Conservation (phyloP, 2,113 vertebrate species). For the Rhinolophus sinicus region DNA sequence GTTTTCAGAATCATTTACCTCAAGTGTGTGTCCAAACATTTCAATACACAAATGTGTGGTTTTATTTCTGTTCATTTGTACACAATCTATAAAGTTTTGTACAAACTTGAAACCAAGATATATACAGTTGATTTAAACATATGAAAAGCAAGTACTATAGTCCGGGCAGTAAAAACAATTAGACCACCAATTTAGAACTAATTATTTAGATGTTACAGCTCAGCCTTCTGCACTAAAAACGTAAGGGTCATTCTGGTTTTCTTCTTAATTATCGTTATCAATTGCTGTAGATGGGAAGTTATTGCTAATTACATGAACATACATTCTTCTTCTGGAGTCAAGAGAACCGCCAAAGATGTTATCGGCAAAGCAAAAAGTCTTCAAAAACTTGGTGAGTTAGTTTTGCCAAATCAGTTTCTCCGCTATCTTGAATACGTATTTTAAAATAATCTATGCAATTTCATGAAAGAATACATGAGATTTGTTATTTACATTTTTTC, state of each 20-base stretch:
- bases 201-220: not conserved
- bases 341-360: slow-evolving; percentile 97
- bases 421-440: slow-evolving; percentile 60
- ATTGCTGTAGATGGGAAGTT: slow-evolving; percentile 94
- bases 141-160: not conserved
- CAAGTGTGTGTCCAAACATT: not conserved
- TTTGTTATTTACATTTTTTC: not conserved
- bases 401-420: slow-evolving; percentile 55
- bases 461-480: slow-evolving; percentile 22
- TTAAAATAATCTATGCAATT: slow-evolving; percentile 30
- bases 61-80: slow-evolving; percentile 29
- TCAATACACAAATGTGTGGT: not conserved
- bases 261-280: not conserved
- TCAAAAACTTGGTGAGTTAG: slow-evolving; percentile 93
- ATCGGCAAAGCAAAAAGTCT: slow-evolving; percentile 99
- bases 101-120: slow-evolving; percentile 11
- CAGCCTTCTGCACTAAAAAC: slow-evolving; percentile 7
- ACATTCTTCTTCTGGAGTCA: slow-evolving; percentile 94
- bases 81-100: not conserved
- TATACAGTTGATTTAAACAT: slow-evolving; percentile 3
- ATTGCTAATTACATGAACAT: slow-evolving; percentile 99
- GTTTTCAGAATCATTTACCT: not conserved
- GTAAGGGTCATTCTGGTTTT: not conserved
- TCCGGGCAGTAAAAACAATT: not conserved
- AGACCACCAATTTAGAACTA: not conserved